These are phyloP conservation scores for Megaceryle alcyon DNA, from an alignment of 2,797 vertebrate genomes.

Conservation along the genomic window DNA sequence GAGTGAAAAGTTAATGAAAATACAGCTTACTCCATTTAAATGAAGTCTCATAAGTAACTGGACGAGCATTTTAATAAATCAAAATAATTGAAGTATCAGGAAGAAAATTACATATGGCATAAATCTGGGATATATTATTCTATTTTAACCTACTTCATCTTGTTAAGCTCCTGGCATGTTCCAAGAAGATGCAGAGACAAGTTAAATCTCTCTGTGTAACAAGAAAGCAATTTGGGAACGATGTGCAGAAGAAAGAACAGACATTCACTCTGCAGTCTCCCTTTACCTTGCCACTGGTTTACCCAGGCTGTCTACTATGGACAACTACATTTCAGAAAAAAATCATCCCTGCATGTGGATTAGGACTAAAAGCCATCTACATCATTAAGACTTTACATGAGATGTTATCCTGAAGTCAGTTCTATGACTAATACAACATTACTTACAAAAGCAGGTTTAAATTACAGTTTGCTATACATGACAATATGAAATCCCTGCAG, in stretches of 20 bases:
- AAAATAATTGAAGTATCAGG: background rate
- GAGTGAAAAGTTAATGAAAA: background rate
- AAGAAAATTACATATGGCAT: background rate
- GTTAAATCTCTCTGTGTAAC: background rate
- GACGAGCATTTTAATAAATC: background rate
- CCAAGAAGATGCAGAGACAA: background rate
- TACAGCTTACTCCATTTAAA: background rate
- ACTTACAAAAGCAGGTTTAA: background rate
- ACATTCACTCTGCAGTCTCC: background rate
- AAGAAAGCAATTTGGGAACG: background rate
- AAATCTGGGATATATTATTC: background rate
- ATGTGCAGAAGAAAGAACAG: background rate
- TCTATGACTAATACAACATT: background rate
- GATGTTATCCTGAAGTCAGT: background rate
- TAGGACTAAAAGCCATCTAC: background rate
- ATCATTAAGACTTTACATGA: background rate
- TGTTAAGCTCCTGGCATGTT: background rate
- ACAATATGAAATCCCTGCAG: background rate
- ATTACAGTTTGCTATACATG: background rate
- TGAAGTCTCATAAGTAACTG: background rate
- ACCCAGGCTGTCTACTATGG: rapidly evolving
- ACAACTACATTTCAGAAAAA: background rate
- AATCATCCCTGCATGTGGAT: background rate
- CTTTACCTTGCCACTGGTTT: background rate
- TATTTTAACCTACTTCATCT: background rate